Base-by-base conservation (phyloP, 1,140 invertebrate genomes). In the Saccostrea glomerata region DNA sequence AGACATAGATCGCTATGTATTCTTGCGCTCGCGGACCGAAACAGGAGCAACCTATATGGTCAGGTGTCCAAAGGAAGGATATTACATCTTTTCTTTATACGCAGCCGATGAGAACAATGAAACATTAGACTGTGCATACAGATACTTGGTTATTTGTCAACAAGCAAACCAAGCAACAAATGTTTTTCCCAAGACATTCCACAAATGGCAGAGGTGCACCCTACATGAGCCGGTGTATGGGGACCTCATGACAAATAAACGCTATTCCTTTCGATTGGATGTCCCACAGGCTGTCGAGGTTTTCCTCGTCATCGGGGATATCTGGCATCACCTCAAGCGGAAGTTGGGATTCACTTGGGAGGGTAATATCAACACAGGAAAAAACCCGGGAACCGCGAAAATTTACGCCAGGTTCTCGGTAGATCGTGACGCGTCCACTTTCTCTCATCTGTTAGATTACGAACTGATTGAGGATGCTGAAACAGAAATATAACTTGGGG, bases 51-150 rank as follows among this genome's bases (percentile, higher is more conserved):
- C 91, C 1, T 95, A 94, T 73, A 87, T 94, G 85, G 90, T 95
- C 13, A 88, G 93, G 6, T 94, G 94, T 89, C 94, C 94, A 1
- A 92, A 92, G 70, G 94, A 93, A 88, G 95, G 94, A 7, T 93
- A 92, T 87, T 95, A 94, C 88, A 93, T 94, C 73, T 94, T 95
- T 88, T 94, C 94, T 0, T 82, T 95, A 36, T 94, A 92, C 86
- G 94, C 93, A 1, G 54, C 91, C 0, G 89, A 88, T 3, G 86
- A 84, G 11, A 91, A 92, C 25, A 70, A 89, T 23, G 86, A 91
- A 40, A 93, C 92, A 25, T 87, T 94, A 82, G 94, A 94, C 87
- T 94, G 94, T 90, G 92, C 94, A 20, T 94, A 93, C 77, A 89
- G 94, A 17, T 94, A 94, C 87, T 89, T 95, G 2, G 90, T 95